Conservation (phyloP, 1,140 invertebrate genomes). For the Panagrolaimus sp. region DNA sequence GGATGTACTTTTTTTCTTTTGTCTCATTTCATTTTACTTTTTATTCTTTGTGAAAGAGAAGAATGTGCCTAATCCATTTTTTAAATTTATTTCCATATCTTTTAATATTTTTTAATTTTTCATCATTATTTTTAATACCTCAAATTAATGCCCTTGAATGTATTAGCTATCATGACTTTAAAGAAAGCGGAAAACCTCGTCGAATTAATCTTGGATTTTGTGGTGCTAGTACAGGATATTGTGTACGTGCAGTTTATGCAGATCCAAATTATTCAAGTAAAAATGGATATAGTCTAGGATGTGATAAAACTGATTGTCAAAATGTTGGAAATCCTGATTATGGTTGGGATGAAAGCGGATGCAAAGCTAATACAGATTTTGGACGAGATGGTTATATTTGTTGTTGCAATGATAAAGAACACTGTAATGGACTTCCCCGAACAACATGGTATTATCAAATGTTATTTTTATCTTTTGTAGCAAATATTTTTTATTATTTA, state of each 20-base stretch:
- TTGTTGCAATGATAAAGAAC: slow-evolving; percentile 7
- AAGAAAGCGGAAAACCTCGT: not conserved
- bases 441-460: too few relatives aligned
- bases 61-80: too few relatives aligned
- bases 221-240: slow-evolving; percentile 18
- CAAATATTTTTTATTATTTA: not conserved
- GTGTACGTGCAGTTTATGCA: slow-evolving; percentile 12
- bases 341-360: slow-evolving; percentile 12
- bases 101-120: not conserved
- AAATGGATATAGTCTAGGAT: slow-evolving; percentile 11
- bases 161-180: slow-evolving; percentile 12
- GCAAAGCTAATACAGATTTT: slow-evolving; percentile 16
- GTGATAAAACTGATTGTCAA: slow-evolving; percentile 17
- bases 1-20: too few relatives aligned
- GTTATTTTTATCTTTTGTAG: too few relatives aligned
- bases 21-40: too few relatives aligned
- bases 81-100: too few relatives aligned
- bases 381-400: slow-evolving; percentile 10
- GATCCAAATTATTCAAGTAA: not conserved
- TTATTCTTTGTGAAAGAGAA: too few relatives aligned
- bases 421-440: not conserved
- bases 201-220: slow-evolving; percentile 4
- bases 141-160: not conserved
- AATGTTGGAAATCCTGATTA: not conserved
- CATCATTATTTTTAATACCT: too few relatives aligned